Percentiles rank a stretch among this genome's conserved stretches.
Evolutionary conservation across 2,113 vertebrate genomes (phyloP).

Genomic region (Pterocles orientalis): DNA sequence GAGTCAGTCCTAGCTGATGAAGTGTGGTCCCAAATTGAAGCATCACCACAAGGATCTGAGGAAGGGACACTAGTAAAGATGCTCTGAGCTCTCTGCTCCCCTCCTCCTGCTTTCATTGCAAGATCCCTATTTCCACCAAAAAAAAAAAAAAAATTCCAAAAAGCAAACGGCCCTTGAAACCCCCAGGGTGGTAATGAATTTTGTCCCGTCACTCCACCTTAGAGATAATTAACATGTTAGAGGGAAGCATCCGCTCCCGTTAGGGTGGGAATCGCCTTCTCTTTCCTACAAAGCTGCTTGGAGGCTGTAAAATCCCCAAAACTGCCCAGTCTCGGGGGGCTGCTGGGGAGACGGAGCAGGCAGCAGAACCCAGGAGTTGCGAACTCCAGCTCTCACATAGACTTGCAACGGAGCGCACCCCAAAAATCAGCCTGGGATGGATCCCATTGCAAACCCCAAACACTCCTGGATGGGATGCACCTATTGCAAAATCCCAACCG

Average conservation of each 20-base stretch:
- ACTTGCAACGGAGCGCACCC: rapidly evolving
- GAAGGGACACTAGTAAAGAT: not conserved
- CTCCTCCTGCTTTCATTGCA: not conserved
- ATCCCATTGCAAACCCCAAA: not conserved
- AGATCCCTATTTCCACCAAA: not conserved
- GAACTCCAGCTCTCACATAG: not conserved
- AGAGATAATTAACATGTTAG: not conserved
- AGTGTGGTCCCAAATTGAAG: not conserved
- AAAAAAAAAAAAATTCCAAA: not conserved
- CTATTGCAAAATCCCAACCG: not conserved
- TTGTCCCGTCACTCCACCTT: not conserved
- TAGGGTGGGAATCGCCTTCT: not conserved
- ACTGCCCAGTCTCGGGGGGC: not conserved
- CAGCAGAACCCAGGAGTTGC: not conserved
- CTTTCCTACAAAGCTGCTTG: not conserved
- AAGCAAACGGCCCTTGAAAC: not conserved
- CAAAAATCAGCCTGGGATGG: not conserved
- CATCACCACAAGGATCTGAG: not conserved
- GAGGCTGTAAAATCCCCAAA: not conserved
- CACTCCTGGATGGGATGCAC: not conserved
- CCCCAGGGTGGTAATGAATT: rapidly evolving
- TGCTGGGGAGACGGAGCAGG: not conserved
- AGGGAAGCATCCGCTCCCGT: not conserved
- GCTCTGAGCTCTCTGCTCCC: not conserved
- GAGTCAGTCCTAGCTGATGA: not conserved